These are phyloP conservation scores for Epinephelus cyanopodus DNA, from an alignment of 2,113 vertebrate species.

Conservation along the genomic window DNA sequence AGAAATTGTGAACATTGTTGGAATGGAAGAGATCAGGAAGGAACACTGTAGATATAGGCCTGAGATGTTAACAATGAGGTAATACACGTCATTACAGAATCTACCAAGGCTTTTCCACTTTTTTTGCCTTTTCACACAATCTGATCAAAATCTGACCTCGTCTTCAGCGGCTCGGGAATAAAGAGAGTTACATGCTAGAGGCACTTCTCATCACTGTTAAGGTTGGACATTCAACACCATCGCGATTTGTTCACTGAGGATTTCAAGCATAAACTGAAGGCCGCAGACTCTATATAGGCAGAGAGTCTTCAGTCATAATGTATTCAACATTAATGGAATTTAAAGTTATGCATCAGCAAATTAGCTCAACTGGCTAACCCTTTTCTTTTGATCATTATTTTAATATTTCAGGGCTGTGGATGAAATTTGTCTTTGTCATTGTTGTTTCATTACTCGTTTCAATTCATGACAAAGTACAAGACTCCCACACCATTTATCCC, in stretches of 20 bases:
- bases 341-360: not conserved
- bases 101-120: not conserved
- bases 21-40: constrained; percentile 22
- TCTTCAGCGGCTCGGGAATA: not conserved
- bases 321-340: not conserved
- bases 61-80: constrained; percentile 13
- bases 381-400: not conserved
- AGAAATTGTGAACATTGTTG: not conserved
- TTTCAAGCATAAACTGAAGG: not conserved
- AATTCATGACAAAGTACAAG: constrained; percentile 2
- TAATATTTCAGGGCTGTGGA: constrained; percentile 12
- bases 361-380: not conserved
- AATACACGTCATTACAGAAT: not conserved
- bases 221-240: not conserved
- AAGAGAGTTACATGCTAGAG: not conserved
- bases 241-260: not conserved
- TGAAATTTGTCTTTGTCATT: constrained; percentile 19
- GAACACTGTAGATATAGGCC: constrained; percentile 1
- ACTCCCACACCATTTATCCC: constrained; percentile 23
- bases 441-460: constrained; percentile 2
- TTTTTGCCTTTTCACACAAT: constrained; percentile 1
- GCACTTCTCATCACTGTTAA: not conserved
- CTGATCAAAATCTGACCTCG: not conserved
- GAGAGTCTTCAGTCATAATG: not conserved
- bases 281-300: not conserved